Base-by-base conservation (phyloP, 2,797 vertebrate genomes). In the Sebastes iracundus region DNA sequence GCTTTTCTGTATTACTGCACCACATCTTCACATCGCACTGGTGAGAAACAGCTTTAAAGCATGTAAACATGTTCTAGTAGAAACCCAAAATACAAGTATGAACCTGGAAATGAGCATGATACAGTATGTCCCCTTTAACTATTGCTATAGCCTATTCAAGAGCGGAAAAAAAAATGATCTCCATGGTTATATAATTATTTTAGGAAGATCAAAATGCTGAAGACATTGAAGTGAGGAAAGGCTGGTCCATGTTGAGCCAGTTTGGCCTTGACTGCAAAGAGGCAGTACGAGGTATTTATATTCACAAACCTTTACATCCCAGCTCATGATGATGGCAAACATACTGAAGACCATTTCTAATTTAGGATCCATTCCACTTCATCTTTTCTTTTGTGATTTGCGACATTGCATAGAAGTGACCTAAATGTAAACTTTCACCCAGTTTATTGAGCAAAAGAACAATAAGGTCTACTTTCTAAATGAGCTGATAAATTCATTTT, bases 241-340 rank as follows among this genome's bases (percentile, higher is more conserved):
- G 85, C 85, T 84, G 84, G 90, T 93, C 92, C 91, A 87, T 66
- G 85, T 91, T 87, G 82, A 61, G 69, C 79, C 73, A 53, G 70
- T 79, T 78, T 67, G 74, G 81, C 79, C 66, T 74, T 73, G 79
- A 85, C 87, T 87, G 82, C 83, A 90, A 88, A 72, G 42, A 91
- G 81, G 80, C 79, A 77, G n/a, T 63, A 61, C 53, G 83, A 86
- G 73, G 79, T 72, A 81, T 88, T 89, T 87, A 86, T 72, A 83
- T 72, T 83, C 86, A 87, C 72, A 88, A 77, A 80, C 35, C 22
- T 63, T 59, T 28, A 76, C 2, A 22, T 67, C 13, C 38, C 4
- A 65, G 63, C 75, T 62, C 18, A 49, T 73, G 33, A 65, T 58
- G 35, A 35, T 25, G 20, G 13, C 64, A 25, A 49, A 42, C 22